These are phyloP conservation scores for Drosophila repleta DNA, from an alignment of 1,140 invertebrate genomes.

Conservation along the genomic window DNA sequence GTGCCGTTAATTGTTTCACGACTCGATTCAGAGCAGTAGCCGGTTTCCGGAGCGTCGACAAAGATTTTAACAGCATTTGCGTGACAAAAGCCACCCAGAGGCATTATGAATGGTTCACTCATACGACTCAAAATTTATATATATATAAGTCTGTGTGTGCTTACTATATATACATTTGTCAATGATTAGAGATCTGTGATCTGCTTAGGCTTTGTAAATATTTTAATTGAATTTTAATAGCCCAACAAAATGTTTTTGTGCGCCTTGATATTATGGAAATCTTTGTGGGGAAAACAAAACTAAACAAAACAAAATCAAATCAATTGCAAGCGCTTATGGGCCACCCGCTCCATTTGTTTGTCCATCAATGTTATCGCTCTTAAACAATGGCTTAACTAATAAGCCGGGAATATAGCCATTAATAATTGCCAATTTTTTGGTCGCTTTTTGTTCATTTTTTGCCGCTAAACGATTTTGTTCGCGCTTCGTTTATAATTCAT, in stretches of 20 bases:
- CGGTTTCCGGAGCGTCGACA: slow-evolving; percentile 41
- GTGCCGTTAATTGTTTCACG: slow-evolving; percentile 75
- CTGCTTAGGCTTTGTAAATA: slow-evolving; percentile 42
- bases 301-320: slow-evolving; percentile 3
- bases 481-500: slow-evolving; percentile 65
- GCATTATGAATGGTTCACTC: slow-evolving; percentile 50
- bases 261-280: slow-evolving; percentile 52
- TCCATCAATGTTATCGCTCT: slow-evolving; percentile 18
- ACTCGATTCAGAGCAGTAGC: slow-evolving; percentile 9
- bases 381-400: slow-evolving; percentile 43
- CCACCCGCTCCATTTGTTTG: background rate
- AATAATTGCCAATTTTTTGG: slow-evolving; percentile 66
- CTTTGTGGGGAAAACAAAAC: background rate
- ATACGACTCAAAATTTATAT: background rate
- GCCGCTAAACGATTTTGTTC: slow-evolving; percentile 71
- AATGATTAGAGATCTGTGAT: slow-evolving; percentile 22
- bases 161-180: slow-evolving; percentile 11
- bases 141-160: background rate
- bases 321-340: slow-evolving; percentile 26
- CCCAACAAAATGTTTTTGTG: slow-evolving; percentile 20
- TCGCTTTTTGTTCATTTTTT: slow-evolving; percentile 7
- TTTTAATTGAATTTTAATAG: slow-evolving; percentile 55
- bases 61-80: slow-evolving; percentile 62
- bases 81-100: slow-evolving; percentile 67
- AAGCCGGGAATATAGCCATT: slow-evolving; percentile 40